Percentiles rank a stretch among this genome's conserved stretches.
phyloP scores from a whole-genome alignment of 1,140 invertebrate species.

The Thereuonema tuberculata region DNA sequence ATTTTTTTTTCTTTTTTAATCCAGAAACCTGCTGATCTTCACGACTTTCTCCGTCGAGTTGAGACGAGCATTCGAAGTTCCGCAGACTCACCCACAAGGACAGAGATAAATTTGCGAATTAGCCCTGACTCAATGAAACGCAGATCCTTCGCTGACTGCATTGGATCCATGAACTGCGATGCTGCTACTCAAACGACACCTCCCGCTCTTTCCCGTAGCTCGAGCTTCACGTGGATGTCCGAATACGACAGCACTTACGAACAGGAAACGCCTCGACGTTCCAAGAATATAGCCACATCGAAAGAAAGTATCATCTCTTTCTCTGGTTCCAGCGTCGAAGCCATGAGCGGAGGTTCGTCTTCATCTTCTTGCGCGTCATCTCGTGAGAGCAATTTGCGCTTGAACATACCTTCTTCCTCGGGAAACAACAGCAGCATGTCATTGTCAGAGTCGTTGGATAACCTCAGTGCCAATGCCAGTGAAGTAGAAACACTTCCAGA shows the following conservation, averaged over 20 bases:
- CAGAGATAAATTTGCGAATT: not conserved
- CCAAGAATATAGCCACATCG: not conserved
- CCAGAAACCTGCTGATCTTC: not conserved
- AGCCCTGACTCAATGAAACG: not conserved
- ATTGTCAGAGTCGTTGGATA: no score
- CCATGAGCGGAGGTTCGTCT: not conserved
- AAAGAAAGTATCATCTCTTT: slow-evolving; percentile 10
- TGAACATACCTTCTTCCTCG: no score
- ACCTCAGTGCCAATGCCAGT: no score
- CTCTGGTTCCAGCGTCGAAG: slow-evolving; percentile 7
- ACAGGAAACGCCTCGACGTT: not conserved
- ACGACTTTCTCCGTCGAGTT: not conserved
- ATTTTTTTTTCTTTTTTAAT: not conserved
- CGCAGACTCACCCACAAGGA: no score
- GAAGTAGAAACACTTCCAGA: no score
- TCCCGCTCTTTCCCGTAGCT: not conserved
- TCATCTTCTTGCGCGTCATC: no score
- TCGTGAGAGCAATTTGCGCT: no score
- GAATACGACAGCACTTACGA: not conserved
- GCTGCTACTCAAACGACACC: not conserved
- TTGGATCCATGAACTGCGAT: not conserved
- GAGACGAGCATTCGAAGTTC: not conserved
- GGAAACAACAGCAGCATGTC: no score
- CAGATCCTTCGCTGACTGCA: not conserved
- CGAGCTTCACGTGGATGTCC: not conserved